These are phyloP conservation scores for Mystacides longicornis DNA, from an alignment of 2,888 invertebrate species.

Conservation along the genomic window DNA sequence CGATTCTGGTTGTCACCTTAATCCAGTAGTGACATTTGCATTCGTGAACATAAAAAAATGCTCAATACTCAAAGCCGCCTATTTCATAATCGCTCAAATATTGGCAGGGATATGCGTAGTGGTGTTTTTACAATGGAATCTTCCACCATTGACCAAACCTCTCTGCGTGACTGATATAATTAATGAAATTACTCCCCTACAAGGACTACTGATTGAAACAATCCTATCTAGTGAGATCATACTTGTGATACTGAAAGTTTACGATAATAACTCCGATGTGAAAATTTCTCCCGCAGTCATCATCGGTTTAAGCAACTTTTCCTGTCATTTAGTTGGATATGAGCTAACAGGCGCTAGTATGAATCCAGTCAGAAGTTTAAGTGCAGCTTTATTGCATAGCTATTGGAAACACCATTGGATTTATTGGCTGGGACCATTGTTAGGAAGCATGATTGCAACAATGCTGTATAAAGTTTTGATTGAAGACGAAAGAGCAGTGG, in stretches of 20 bases:
- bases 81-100: neutral
- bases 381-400: conserved; percentile 74
- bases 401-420: conserved; percentile 79
- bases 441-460: neutral
- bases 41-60: neutral
- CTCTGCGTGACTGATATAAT: neutral
- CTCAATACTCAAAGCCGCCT: neutral
- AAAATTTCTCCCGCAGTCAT: neutral
- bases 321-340: neutral
- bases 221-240: neutral
- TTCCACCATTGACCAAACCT: neutral
- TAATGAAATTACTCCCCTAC: neutral
- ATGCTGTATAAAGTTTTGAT: neutral
- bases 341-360: conserved; percentile 77
- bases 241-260: neutral
- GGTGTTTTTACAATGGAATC: neutral
- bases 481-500: too few relatives aligned
- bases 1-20: neutral
- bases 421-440: conserved; percentile 23
- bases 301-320: neutral
- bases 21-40: neutral
- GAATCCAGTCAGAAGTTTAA: conserved; percentile 89
- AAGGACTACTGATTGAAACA: neutral
- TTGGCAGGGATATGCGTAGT: neutral
- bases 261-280: neutral